phyloP scores from a whole-genome alignment of 1,140 invertebrate species.

The Wiebesia pumilae region DNA sequence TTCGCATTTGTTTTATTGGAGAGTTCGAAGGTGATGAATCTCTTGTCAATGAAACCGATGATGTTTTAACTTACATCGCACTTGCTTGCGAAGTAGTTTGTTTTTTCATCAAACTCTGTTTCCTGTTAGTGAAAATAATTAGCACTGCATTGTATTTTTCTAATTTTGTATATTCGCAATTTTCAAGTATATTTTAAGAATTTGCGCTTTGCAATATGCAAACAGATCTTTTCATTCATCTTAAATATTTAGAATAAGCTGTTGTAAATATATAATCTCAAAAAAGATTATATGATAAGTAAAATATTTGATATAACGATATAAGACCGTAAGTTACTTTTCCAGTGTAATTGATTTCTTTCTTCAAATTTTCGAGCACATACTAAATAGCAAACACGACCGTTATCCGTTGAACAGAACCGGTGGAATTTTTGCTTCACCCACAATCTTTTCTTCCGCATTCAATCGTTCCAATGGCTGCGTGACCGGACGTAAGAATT shows the following conservation, averaged over 20 bases:
- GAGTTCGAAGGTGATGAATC: not conserved
- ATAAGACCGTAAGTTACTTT: too few species aligned
- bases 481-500: constrained; percentile 64
- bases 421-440: constrained; percentile 42
- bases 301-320: too few species aligned
- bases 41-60: constrained; percentile 4
- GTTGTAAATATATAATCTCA: too few species aligned
- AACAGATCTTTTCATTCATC: too few species aligned
- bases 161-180: too few species aligned
- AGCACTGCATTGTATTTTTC: not conserved
- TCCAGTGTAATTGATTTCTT: constrained; percentile 33
- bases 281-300: too few species aligned
- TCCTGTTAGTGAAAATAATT: not conserved
- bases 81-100: not conserved
- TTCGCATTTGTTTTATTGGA: not conserved
- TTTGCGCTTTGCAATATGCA: too few species aligned
- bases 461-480: constrained; percentile 53
- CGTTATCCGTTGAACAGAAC: constrained; percentile 47
- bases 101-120: not conserved
- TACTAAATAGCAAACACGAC: not conserved
- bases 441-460: constrained; percentile 32
- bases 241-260: too few species aligned
- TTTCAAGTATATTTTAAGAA: too few species aligned
- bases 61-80: not conserved
- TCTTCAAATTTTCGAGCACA: not conserved